Conservation (phyloP, 2,888 invertebrate genomes). For the Panopea generosa region DNA sequence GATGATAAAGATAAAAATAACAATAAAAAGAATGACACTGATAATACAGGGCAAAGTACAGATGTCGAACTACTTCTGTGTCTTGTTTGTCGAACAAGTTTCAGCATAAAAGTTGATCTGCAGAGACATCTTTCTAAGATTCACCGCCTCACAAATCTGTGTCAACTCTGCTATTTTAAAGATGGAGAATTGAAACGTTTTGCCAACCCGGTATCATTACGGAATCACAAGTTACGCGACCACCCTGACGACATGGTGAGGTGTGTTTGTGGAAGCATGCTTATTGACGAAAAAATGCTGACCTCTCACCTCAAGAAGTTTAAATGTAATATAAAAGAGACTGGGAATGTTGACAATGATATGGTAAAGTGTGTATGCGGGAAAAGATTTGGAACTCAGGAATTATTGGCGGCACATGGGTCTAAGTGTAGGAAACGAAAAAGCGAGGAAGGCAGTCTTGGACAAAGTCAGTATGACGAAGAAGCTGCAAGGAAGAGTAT, state of each 20-base stretch:
- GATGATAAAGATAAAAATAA: neutral
- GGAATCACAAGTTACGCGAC: slow-evolving; percentile 51
- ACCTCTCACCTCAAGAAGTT: slow-evolving; percentile 53
- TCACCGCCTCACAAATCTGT: slow-evolving; percentile 52
- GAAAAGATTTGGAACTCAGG: slow-evolving; percentile 41
- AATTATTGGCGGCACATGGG: slow-evolving; percentile 33
- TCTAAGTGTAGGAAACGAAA: slow-evolving; percentile 50
- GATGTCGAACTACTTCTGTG: slow-evolving; percentile 35
- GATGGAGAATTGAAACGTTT: slow-evolving; percentile 36
- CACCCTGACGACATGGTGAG: slow-evolving; percentile 54
- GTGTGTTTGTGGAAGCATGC: slow-evolving; percentile 52
- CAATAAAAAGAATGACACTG: neutral
- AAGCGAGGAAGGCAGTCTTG: neutral
- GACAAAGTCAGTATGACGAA: neutral
- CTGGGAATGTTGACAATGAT: neutral
- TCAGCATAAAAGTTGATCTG: slow-evolving; percentile 25
- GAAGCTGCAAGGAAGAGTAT: neutral
- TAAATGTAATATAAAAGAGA: slow-evolving; percentile 30
- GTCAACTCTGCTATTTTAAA: slow-evolving; percentile 54
- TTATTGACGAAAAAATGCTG: slow-evolving; percentile 60
- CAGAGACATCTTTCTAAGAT: slow-evolving; percentile 51
- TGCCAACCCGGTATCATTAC: slow-evolving; percentile 54
- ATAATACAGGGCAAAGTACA: neutral
- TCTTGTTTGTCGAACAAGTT: slow-evolving; percentile 42
- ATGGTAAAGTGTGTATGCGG: slow-evolving; percentile 57